Conservation (phyloP, 2,888 invertebrate species). For the Altica lythri region DNA sequence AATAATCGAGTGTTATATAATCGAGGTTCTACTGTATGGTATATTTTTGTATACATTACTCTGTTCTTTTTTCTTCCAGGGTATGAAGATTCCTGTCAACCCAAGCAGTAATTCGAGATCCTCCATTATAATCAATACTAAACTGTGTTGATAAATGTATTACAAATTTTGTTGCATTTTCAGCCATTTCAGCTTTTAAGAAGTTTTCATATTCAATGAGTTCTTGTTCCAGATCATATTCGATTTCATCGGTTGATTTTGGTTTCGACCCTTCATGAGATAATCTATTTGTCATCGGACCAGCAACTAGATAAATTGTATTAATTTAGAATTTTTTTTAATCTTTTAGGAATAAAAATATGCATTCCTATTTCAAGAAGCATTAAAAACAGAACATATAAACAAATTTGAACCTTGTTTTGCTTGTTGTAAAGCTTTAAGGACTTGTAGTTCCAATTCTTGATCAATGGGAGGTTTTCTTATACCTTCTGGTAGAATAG, state of each 20-base stretch:
- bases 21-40: no score
- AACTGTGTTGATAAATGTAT: slow-evolving; percentile 67
- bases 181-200: slow-evolving; percentile 42
- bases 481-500: slow-evolving; percentile 42
- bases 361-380: no score
- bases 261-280: slow-evolving; percentile 29
- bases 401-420: no score
- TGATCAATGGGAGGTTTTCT: slow-evolving; percentile 20
- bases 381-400: no score
- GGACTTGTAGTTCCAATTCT: slow-evolving; percentile 34
- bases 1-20: no score
- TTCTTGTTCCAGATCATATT: slow-evolving; percentile 41
- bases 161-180: slow-evolving; percentile 61
- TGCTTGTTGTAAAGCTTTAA: slow-evolving; percentile 32
- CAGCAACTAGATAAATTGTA: slow-evolving; percentile 23
- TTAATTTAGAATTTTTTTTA: no score
- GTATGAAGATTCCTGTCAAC: slow-evolving; percentile 66
- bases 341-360: no score
- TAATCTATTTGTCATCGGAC: not conserved
- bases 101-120: slow-evolving; percentile 65
- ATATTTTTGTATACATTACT: slow-evolving; percentile 45
- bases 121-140: slow-evolving; percentile 62
- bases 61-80: slow-evolving; percentile 67
- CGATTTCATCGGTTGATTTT: slow-evolving; percentile 32
- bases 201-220: slow-evolving; percentile 43